phyloP scores from a whole-genome alignment of 2,888 invertebrate species.

The Volucella bombylans region DNA sequence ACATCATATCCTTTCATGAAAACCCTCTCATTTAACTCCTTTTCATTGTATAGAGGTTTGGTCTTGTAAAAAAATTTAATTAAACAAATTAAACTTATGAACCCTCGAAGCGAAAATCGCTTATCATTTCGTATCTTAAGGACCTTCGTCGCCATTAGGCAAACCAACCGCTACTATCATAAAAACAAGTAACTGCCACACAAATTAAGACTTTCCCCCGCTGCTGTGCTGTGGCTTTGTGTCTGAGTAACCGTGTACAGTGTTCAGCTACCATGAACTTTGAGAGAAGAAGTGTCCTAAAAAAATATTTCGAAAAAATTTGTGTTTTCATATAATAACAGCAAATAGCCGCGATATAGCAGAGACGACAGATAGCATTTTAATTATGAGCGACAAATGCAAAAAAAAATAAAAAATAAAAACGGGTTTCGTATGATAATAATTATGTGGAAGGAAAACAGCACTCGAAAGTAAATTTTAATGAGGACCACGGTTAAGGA shows the following conservation, averaged over 20 bases:
- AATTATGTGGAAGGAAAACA: slow-evolving; percentile 54
- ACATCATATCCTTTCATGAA: background rate
- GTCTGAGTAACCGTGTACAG: too few relatives aligned
- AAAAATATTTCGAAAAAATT: slow-evolving; percentile 32
- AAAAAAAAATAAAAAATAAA: slow-evolving; percentile 14
- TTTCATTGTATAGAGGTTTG: slow-evolving; percentile 1
- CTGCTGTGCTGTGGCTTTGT: slow-evolving; percentile 14
- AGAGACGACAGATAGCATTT: slow-evolving; percentile 9
- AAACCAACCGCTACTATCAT: slow-evolving; percentile 56
- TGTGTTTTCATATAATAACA: slow-evolving; percentile 38
- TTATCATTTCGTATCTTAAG: slow-evolving; percentile 68
- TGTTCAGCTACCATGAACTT: slow-evolving; percentile 64
- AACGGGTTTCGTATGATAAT: slow-evolving; percentile 53
- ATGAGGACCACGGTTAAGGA: slow-evolving; percentile 64
- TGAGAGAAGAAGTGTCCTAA: slow-evolving; percentile 20
- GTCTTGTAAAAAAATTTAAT: slow-evolving; percentile 58
- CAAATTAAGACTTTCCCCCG: slow-evolving; percentile 63
- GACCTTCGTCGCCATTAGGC: slow-evolving; percentile 57
- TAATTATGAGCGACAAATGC: slow-evolving; percentile 27
- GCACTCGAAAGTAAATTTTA: slow-evolving; percentile 31
- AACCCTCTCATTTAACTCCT: slow-evolving; percentile 40
- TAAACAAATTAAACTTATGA: slow-evolving; percentile 68
- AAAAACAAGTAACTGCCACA: slow-evolving; percentile 52
- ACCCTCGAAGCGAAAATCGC: slow-evolving; percentile 65
- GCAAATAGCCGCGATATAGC: slow-evolving; percentile 42